Evolutionary conservation across 2,797 vertebrate species (phyloP).

Genomic region (Limnodromus scolopaceus): DNA sequence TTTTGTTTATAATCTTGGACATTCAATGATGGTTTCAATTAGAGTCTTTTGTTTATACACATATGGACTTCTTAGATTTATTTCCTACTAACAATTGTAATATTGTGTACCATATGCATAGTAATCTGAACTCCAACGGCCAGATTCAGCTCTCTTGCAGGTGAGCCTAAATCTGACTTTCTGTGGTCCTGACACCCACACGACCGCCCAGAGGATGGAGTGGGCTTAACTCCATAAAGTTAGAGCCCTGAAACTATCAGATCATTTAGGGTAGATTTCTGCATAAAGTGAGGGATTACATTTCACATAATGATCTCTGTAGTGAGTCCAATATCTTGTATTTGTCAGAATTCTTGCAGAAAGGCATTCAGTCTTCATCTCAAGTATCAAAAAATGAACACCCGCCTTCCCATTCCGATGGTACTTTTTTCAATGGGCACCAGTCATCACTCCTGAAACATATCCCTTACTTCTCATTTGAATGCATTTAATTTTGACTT

Average conservation of each 20-base stretch:
- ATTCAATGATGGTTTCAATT: constrained; percentile 39
- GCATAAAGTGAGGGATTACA: background rate
- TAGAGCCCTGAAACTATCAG: background rate
- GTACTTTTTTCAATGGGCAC: background rate
- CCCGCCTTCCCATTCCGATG: background rate
- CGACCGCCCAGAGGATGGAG: background rate
- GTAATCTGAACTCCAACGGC: background rate
- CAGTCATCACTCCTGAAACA: background rate
- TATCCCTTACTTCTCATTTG: background rate
- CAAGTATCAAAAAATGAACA: constrained; percentile 16
- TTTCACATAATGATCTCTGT: constrained; percentile 19
- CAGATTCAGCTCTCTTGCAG: constrained; percentile 20
- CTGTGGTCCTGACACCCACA: background rate
- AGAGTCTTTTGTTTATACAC: constrained; percentile 22
- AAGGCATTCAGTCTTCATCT: background rate
- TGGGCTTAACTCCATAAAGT: background rate
- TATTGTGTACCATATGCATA: background rate
- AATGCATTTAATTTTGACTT: constrained; percentile 26
- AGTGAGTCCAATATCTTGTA: background rate
- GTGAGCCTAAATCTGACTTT: constrained; percentile 10
- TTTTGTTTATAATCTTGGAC: constrained; percentile 2
- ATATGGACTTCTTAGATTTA: constrained; percentile 20
- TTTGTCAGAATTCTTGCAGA: constrained; percentile 6
- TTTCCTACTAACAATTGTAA: constrained; percentile 32
- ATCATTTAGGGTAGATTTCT: background rate